A percentile compares a stretch with the other conserved stretches of the same genome.
Evolutionary conservation across 2,113 vertebrate genomes (phyloP).

Genomic region (Perca fluviatilis): DNA sequence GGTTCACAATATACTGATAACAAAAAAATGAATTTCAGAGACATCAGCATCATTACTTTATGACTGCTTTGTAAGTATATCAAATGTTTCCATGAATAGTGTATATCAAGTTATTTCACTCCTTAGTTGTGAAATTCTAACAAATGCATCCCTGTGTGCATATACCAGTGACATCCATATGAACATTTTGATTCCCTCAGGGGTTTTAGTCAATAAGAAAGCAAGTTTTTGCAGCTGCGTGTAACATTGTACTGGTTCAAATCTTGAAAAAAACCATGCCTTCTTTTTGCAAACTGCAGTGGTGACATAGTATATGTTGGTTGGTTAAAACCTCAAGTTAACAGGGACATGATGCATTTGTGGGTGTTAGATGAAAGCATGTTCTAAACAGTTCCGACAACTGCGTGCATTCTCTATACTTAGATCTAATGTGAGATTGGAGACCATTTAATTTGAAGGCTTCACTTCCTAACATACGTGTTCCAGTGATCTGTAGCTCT

Average conservation of each 20-base stretch:
- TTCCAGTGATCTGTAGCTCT: not conserved
- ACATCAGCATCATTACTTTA: not conserved
- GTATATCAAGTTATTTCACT: not conserved
- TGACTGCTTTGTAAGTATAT: not conserved
- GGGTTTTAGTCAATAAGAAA: not conserved
- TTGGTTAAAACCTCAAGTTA: slow-evolving; percentile 18
- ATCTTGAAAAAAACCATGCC: not conserved
- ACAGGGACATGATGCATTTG: slow-evolving; percentile 41
- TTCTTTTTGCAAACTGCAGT: not conserved
- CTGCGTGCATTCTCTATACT: slow-evolving; percentile 11
- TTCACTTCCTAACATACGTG: not conserved
- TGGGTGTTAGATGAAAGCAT: slow-evolving; percentile 14
- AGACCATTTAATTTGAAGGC: not conserved
- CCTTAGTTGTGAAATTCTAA: not conserved
- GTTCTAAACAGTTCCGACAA: slow-evolving; percentile 6
- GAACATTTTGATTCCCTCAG: not conserved
- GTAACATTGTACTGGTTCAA: not conserved
- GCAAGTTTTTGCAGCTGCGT: not conserved
- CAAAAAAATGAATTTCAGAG: not conserved
- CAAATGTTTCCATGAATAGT: not conserved
- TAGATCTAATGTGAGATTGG: slow-evolving; percentile 8
- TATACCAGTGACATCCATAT: not conserved
- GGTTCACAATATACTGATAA: not conserved
- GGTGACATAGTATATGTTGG: not conserved
- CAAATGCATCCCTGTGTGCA: too few species aligned